A percentile compares a stretch with the other conserved stretches of the same genome.
phyloP scores from a whole-genome alignment of 1,140 invertebrate genomes.

The Rhizoglyphus robini region DNA sequence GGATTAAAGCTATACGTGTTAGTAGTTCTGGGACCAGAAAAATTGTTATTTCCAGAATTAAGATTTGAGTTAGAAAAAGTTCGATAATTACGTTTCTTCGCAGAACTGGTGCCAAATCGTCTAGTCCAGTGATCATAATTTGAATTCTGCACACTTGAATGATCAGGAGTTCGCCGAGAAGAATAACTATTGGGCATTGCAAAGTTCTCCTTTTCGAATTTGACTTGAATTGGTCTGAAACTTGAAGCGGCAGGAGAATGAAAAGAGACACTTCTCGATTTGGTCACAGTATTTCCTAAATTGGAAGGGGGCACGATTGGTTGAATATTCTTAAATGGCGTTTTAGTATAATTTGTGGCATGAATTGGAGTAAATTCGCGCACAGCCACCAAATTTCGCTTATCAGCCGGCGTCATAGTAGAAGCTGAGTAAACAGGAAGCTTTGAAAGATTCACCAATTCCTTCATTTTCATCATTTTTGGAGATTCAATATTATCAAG shows the following conservation, averaged over 20 bases:
- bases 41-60: background rate
- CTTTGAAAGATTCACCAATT: background rate
- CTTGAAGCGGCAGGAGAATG: background rate
- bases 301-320: background rate
- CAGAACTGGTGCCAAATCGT: too few relatives aligned
- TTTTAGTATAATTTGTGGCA: background rate
- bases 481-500: constrained; percentile 18
- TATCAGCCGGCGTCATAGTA: background rate
- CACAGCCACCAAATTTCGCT: constrained; percentile 13
- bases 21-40: background rate
- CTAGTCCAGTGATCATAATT: too few relatives aligned
- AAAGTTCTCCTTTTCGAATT: background rate
- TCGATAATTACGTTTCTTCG: too few relatives aligned
- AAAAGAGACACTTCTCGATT: background rate
- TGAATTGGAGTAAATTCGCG: constrained; percentile 4
- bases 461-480: background rate
- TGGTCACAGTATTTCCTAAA: background rate
- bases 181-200: too few relatives aligned
- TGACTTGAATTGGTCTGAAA: background rate
- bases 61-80: background rate
- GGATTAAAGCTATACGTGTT: background rate
- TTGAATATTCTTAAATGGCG: background rate
- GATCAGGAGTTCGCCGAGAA: too few relatives aligned
- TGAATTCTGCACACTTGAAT: too few relatives aligned
- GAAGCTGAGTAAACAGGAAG: background rate